Percentiles rank a stretch among this genome's conserved stretches.
phyloP scores from a whole-genome alignment of 1,140 invertebrate genomes.

The Lepidurus packardi region DNA sequence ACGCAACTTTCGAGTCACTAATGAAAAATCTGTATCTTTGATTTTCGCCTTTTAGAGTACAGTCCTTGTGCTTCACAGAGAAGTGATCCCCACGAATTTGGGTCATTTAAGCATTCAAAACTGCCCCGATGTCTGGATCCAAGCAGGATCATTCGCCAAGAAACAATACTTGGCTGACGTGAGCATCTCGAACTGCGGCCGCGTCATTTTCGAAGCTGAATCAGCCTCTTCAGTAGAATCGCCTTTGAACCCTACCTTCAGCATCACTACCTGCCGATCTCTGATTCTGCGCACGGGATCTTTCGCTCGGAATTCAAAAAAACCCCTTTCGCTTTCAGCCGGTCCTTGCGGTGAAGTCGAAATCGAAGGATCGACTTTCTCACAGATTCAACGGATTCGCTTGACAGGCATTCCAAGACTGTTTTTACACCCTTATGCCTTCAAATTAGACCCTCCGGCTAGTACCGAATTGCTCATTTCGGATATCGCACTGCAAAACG shows the following conservation, averaged over 20 bases:
- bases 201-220: neutral
- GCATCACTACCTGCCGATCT: slow-evolving; percentile 27
- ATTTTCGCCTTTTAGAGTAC: neutral
- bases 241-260: neutral
- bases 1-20: no score
- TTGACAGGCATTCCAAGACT: slow-evolving; percentile 15
- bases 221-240: neutral
- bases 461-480: slow-evolving; percentile 10
- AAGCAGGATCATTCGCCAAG: neutral
- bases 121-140: neutral
- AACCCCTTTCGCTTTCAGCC: neutral
- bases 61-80: neutral
- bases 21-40: neutral
- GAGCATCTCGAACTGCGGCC: neutral
- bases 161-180: neutral
- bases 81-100: neutral
- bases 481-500: neutral
- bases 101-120: slow-evolving; percentile 6
- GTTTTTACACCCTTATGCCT: slow-evolving; percentile 23
- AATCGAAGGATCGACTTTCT: slow-evolving; percentile 27
- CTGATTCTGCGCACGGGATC: slow-evolving; percentile 8
- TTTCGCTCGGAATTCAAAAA: slow-evolving; percentile 7
- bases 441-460: slow-evolving; percentile 24
- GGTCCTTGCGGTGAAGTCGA: slow-evolving; percentile 18
- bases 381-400: slow-evolving; percentile 24